These are phyloP conservation scores for Scaptomyza pallida DNA, from an alignment of 1,140 invertebrate genomes.

Conservation along the genomic window DNA sequence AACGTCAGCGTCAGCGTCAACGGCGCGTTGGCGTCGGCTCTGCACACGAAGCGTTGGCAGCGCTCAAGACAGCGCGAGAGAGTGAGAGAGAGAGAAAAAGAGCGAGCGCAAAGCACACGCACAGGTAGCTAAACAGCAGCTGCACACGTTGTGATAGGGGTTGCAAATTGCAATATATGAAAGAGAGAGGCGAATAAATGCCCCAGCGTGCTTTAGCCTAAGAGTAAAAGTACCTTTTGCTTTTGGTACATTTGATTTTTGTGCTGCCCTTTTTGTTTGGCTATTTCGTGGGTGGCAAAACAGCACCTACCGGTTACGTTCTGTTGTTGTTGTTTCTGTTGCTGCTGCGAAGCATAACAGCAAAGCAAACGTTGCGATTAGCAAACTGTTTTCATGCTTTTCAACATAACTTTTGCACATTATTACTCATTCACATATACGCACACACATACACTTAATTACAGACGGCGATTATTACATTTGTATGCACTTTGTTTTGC, in stretches of 20 bases:
- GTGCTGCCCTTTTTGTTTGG: constrained; percentile 48
- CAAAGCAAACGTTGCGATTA: constrained; percentile 48
- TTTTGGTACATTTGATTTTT: constrained; percentile 23
- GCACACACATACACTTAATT: neutral
- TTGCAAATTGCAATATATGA: constrained; percentile 13
- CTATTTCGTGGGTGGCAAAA: constrained; percentile 50
- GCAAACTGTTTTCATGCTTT: constrained; percentile 26
- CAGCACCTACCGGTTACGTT: constrained; percentile 44
- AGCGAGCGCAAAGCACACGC: constrained; percentile 12
- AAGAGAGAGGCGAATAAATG: constrained; percentile 23
- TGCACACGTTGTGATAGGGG: constrained; percentile 35
- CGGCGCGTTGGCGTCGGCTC: constrained; percentile 5
- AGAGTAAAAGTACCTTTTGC: constrained; percentile 48
- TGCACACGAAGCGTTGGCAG: constrained; percentile 42
- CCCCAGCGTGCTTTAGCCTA: neutral
- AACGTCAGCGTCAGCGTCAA: constrained; percentile 37
- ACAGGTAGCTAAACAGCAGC: constrained; percentile 35
- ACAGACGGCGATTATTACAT: neutral
- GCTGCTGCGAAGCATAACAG: constrained; percentile 39
- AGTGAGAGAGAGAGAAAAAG: constrained; percentile 28
- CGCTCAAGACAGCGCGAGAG: neutral
- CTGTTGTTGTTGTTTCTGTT: constrained; percentile 20
- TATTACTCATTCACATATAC: constrained; percentile 1
- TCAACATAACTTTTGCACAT: constrained; percentile 22
- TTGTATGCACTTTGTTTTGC: neutral